A percentile compares a stretch with the other conserved stretches of the same genome.
phyloP scores from a whole-genome alignment of 2,888 invertebrate genomes.

The Drosophila suboccidentalis region DNA sequence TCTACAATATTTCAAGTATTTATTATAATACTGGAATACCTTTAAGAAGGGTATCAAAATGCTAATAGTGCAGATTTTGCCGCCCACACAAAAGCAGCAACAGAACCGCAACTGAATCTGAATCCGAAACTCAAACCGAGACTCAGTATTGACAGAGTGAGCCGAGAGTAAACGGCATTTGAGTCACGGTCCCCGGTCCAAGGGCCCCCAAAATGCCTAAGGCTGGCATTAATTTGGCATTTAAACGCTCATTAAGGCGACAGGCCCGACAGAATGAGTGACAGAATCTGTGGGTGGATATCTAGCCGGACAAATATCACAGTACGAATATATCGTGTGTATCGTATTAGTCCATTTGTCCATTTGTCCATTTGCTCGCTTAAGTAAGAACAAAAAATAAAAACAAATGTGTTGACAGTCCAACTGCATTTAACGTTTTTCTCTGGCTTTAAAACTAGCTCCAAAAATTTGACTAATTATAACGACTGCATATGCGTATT shows the following conservation, averaged over 20 bases:
- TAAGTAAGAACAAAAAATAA: not conserved
- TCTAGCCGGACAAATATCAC: conserved; percentile 35
- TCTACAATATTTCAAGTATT: too few relatives aligned
- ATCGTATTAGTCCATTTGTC: conserved; percentile 3
- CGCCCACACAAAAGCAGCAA: conserved; percentile 32
- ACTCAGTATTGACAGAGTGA: conserved; percentile 9
- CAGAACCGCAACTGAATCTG: conserved; percentile 16
- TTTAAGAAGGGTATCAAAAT: not conserved
- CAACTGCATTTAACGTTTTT: conserved; percentile 16
- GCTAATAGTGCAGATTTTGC: conserved; percentile 41
- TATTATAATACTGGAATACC: not conserved
- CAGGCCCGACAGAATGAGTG: conserved; percentile 61
- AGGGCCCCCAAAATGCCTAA: conserved; percentile 35
- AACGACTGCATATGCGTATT: not conserved
- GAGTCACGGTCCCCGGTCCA: conserved; percentile 51
- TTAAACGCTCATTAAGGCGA: conserved; percentile 74
- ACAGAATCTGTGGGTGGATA: conserved; percentile 72
- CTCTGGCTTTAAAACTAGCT: not conserved
- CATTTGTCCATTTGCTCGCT: conserved; percentile 1
- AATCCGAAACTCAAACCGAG: conserved; percentile 15
- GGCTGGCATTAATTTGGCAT: conserved; percentile 72
- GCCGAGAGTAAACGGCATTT: conserved; percentile 30
- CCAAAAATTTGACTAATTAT: conserved; percentile 34
- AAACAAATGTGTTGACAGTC: conserved; percentile 34
- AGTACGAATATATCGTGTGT: not conserved